Percentiles rank a stretch among this genome's conserved stretches.
Evolutionary conservation across 2,797 vertebrate genomes (phyloP).

Genomic region (Peromyscus eremicus): DNA sequence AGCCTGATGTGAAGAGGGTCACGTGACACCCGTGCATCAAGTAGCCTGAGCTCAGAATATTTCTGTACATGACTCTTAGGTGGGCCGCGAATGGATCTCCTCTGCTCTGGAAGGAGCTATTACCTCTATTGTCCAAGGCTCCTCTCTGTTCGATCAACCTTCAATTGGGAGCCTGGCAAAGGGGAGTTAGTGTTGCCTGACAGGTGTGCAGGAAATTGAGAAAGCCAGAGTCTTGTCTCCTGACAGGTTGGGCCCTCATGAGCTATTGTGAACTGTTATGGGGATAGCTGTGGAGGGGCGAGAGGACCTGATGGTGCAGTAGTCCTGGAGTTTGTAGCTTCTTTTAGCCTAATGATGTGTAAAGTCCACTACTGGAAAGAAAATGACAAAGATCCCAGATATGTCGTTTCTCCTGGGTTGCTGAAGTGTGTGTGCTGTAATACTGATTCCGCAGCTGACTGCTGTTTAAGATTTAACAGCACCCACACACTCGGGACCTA

Average conservation of each 20-base stretch:
- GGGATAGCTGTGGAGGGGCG: background rate
- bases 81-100: background rate
- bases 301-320: background rate
- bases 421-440: background rate
- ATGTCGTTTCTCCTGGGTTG: background rate
- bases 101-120: background rate
- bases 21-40: background rate
- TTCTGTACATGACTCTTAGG: background rate
- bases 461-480: background rate
- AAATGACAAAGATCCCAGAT: constrained; percentile 36
- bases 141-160: background rate
- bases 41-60: background rate
- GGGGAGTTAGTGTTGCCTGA: background rate
- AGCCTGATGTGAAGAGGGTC: background rate
- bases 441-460: background rate
- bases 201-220: constrained; percentile 1
- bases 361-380: constrained; percentile 2
- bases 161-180: background rate
- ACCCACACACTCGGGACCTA: background rate
- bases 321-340: background rate
- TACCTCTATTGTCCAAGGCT: background rate
- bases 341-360: background rate
- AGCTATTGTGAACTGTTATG: background rate
- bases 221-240: background rate
- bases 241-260: background rate